Conservation (phyloP, 2,888 invertebrate genomes). For the Arge pagana region DNA sequence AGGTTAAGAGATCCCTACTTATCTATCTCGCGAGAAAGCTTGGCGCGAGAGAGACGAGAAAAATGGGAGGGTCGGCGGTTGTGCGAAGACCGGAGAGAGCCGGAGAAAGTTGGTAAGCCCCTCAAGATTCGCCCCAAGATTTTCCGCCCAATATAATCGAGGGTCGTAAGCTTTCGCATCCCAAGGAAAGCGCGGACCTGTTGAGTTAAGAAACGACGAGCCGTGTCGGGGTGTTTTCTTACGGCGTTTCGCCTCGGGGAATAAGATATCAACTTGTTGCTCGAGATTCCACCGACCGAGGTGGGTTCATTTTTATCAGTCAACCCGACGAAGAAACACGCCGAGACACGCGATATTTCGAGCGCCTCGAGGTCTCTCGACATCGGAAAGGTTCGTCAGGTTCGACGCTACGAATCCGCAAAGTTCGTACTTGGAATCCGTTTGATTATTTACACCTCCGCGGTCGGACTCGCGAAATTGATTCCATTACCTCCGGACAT, state of each 20-base stretch:
- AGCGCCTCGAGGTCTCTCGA: too few species aligned
- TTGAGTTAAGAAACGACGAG: slow-evolving; percentile 10
- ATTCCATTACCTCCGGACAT: slow-evolving; percentile 46
- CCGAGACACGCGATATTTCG: too few species aligned
- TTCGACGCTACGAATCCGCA: too few species aligned
- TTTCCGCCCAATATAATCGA: slow-evolving; percentile 31
- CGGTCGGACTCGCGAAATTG: too few species aligned
- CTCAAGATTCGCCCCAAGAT: slow-evolving; percentile 33
- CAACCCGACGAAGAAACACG: too few species aligned
- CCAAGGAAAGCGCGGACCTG: slow-evolving; percentile 13
- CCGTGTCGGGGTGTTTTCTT: slow-evolving; percentile 8
- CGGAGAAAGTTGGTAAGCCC: too few species aligned
- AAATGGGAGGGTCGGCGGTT: too few species aligned
- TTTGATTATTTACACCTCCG: slow-evolving; percentile 5
- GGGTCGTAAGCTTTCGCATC: slow-evolving; percentile 5
- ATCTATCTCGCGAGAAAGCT: slow-evolving; percentile 16
- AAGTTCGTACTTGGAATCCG: too few species aligned
- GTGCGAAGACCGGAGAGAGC: too few species aligned
- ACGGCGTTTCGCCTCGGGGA: slow-evolving; percentile 21
- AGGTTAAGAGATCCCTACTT: slow-evolving; percentile 48
- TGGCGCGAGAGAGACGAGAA: too few species aligned
- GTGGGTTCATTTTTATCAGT: too few species aligned
- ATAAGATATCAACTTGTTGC: slow-evolving; percentile 56
- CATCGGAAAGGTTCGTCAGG: too few species aligned
- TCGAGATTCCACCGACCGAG: slow-evolving; percentile 24